phyloP scores from a whole-genome alignment of 2,797 vertebrate genomes.

The Clamator glandarius region DNA sequence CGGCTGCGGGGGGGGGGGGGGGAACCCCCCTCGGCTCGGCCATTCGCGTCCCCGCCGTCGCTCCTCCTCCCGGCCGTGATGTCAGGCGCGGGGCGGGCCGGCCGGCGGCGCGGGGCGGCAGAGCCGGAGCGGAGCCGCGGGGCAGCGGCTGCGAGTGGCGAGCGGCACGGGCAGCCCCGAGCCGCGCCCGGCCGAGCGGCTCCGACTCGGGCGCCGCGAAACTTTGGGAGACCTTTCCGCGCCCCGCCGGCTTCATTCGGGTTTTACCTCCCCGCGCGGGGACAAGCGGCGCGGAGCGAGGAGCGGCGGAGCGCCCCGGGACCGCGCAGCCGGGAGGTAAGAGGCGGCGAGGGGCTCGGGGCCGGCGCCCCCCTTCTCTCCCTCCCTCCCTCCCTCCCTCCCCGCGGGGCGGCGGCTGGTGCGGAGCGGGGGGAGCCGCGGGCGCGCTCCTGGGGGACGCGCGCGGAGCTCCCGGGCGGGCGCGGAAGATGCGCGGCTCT shows the following conservation, averaged over 20 bases:
- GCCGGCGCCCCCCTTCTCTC: too few relatives aligned
- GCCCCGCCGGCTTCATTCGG: too few relatives aligned
- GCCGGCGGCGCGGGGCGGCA: constrained; percentile 79
- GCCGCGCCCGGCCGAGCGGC: too few relatives aligned
- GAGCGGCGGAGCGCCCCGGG: too few relatives aligned
- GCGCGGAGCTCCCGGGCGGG: background rate
- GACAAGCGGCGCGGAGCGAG: constrained; percentile 53
- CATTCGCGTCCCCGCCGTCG: constrained; percentile 48
- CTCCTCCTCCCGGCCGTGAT: constrained; percentile 85
- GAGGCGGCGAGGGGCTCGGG: background rate
- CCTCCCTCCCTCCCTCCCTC: too few relatives aligned
- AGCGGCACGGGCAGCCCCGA: background rate
- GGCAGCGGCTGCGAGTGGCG: constrained; percentile 16
- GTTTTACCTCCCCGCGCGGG: background rate
- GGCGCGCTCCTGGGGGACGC: background rate
- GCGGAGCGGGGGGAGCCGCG: background rate
- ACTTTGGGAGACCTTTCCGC: constrained; percentile 36
- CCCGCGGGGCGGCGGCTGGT: background rate
- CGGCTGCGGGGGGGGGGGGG: constrained; percentile 47
- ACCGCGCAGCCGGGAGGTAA: too few relatives aligned
- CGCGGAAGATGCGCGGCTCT: background rate
- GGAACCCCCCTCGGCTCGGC: constrained; percentile 23
- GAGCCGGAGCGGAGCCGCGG: constrained; percentile 76
- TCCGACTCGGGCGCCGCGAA: background rate
- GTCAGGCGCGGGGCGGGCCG: constrained; percentile 82